phyloP scores from a whole-genome alignment of 2,797 vertebrate species.

The Cynodonichthys magdalenae region DNA sequence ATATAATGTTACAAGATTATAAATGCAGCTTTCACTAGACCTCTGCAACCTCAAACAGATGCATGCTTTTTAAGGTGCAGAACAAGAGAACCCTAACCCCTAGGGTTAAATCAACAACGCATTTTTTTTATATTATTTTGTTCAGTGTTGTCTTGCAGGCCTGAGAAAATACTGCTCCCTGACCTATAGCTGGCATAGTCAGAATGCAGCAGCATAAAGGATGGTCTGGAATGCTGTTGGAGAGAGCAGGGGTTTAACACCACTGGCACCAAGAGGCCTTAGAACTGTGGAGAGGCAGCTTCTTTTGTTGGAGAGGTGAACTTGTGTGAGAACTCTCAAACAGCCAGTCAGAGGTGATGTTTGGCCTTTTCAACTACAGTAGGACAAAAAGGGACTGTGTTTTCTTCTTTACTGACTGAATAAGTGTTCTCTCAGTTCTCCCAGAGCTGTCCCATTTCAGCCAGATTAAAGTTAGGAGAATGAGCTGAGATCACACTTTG shows the following conservation, averaged over 20 bases:
- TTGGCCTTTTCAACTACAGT: constrained; percentile 71
- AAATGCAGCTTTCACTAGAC: not conserved
- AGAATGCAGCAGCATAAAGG: constrained; percentile 78
- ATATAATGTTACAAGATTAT: not conserved
- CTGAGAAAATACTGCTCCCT: constrained; percentile 83
- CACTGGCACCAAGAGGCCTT: constrained; percentile 57
- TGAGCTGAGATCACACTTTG: constrained; percentile 57
- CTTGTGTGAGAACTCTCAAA: constrained; percentile 71
- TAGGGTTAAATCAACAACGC: not conserved
- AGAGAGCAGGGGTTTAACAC: constrained; percentile 68
- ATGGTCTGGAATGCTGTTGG: constrained; percentile 65
- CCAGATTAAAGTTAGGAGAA: constrained; percentile 64
- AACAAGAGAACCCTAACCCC: not conserved
- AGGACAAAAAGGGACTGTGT: constrained; percentile 45
- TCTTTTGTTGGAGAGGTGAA: constrained; percentile 55
- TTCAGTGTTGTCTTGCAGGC: constrained; percentile 55
- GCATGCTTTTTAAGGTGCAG: constrained; percentile 3
- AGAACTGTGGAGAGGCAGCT: constrained; percentile 58
- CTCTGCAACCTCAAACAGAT: constrained; percentile 1
- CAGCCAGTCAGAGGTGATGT: constrained; percentile 58
- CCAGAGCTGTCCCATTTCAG: constrained; percentile 56
- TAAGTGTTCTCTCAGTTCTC: constrained; percentile 59
- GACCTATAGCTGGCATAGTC: constrained; percentile 73
- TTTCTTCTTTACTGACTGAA: constrained; percentile 69
- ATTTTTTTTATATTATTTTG: constrained; percentile 28